Evolutionary conservation across 2,888 invertebrate genomes (phyloP), one percentile per base, ranked within the genome.

Genomic region (Drosophila bunnanda): DNA sequence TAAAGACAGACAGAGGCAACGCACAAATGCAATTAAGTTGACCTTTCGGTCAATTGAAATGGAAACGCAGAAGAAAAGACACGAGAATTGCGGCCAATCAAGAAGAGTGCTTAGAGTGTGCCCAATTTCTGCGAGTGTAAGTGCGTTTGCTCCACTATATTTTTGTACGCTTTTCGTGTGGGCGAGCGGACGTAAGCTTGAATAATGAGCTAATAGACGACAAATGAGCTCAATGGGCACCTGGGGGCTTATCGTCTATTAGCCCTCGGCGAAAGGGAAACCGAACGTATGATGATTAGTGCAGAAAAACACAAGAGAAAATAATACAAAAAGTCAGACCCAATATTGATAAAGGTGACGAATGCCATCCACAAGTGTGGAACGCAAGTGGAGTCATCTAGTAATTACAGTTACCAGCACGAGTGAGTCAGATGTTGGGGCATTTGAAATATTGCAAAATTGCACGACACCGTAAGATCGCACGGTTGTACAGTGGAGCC

Each of bases 41-140:
- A 88, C 85, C 85, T 88, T 83, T 74, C 65, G 52, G 57, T 58
- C 75, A 85, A 85, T 88, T 88, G 82, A 79, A 71, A 72, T 43
- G 52, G 67, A 57, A 71, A 55, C 15, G 39, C n/a, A 43, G 38
- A 52, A 39, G 43, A 39, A 41, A 48, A 46, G 36, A 39, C 44
- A 53, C 22, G 22, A 34, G 39, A 28, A 62, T 71, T 64, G 38
- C 46, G 64, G 52, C 48, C 59, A 61, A 58, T 75, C 50, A 73
- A 60, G 56, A 60, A 57, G 54, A 61, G 64, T 53, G 46, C 66
- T 41, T 53, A 57, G 57, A 74, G 68, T 61, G 68, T 75, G 34
- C 41, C 64, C 41, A 39, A 41, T 81, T 64, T 50, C 30, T 50
- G 22, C 13, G n/a, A 32, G 59, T 55, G 59, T 30, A 59, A 17